phyloP scores from a whole-genome alignment of 2,113 vertebrate genomes.

The Synchiropus splendidus region DNA sequence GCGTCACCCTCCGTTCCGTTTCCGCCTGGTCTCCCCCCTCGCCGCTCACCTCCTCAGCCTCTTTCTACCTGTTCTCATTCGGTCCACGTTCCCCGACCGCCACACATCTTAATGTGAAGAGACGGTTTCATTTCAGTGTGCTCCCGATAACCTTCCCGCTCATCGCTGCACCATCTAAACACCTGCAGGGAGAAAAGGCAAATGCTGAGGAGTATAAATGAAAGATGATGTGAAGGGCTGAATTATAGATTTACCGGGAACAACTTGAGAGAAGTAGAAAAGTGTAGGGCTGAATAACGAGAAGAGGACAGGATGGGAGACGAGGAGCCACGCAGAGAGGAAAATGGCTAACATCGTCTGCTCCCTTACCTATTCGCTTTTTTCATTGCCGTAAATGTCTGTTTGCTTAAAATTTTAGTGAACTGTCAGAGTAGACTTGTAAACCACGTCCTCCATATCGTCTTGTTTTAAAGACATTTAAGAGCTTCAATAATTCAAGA shows the following conservation, averaged over 20 bases:
- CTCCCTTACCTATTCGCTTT: slow-evolving; percentile 22
- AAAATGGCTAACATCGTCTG: slow-evolving; percentile 17
- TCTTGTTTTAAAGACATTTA: slow-evolving; percentile 47
- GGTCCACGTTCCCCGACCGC: slow-evolving; percentile 19
- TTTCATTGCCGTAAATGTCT: background rate
- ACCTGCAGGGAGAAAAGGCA: slow-evolving; percentile 32
- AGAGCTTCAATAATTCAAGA: slow-evolving; percentile 17
- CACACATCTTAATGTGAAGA: slow-evolving; percentile 52
- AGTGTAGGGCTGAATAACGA: slow-evolving; percentile 10
- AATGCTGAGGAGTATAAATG: slow-evolving; percentile 35
- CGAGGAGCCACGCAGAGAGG: slow-evolving; percentile 4
- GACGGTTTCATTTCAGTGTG: slow-evolving; percentile 45
- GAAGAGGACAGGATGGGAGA: slow-evolving; percentile 16
- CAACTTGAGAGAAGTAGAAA: slow-evolving; percentile 18
- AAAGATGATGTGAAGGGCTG: slow-evolving; percentile 37
- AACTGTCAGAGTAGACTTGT: slow-evolving; percentile 15
- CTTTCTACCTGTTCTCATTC: slow-evolving; percentile 32
- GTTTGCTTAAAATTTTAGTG: background rate
- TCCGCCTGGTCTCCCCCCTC: slow-evolving; percentile 1
- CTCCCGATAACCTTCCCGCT: slow-evolving; percentile 40
- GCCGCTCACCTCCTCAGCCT: background rate
- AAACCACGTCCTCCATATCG: slow-evolving; percentile 25
- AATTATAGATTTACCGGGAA: slow-evolving; percentile 27
- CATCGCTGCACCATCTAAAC: slow-evolving; percentile 14
- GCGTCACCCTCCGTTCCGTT: slow-evolving; percentile 22